phyloP scores from a whole-genome alignment of 2,888 invertebrate species.

The Perithous albicinctus region DNA sequence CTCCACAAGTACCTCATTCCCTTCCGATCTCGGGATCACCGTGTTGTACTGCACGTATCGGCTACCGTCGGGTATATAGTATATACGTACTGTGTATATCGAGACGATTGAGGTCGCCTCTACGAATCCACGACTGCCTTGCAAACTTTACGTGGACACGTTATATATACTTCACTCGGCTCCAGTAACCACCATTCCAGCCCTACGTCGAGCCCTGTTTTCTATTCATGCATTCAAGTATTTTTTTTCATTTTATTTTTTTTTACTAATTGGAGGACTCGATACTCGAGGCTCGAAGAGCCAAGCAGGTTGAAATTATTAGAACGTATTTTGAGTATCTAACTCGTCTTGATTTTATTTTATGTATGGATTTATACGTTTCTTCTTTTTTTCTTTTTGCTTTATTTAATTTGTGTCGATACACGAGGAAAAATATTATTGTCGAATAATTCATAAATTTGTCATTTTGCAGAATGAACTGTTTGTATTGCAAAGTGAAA shows the following conservation, averaged over 20 bases:
- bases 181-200: not conserved
- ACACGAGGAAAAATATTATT: no score
- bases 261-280: slow-evolving; percentile 30
- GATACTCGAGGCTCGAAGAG: not conserved
- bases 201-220: not conserved
- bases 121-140: not conserved
- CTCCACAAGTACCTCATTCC: not conserved
- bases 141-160: not conserved
- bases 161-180: not conserved
- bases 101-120: slow-evolving; percentile 16
- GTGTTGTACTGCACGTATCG: not conserved
- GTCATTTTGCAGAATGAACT: no score
- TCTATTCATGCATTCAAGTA: not conserved
- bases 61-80: not conserved
- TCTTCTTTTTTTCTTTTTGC: no score
- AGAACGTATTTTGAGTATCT: no score
- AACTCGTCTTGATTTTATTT: no score
- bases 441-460: no score
- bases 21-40: not conserved
- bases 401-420: no score
- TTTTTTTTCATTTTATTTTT: not conserved
- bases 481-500: no score
- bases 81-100: not conserved
- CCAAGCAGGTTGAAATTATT: not conserved
- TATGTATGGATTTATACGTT: no score